A percentile compares a stretch with the other conserved stretches of the same genome.
Evolutionary conservation across 2,113 vertebrate genomes (phyloP).

Genomic region (Diphyllodes magnificus): DNA sequence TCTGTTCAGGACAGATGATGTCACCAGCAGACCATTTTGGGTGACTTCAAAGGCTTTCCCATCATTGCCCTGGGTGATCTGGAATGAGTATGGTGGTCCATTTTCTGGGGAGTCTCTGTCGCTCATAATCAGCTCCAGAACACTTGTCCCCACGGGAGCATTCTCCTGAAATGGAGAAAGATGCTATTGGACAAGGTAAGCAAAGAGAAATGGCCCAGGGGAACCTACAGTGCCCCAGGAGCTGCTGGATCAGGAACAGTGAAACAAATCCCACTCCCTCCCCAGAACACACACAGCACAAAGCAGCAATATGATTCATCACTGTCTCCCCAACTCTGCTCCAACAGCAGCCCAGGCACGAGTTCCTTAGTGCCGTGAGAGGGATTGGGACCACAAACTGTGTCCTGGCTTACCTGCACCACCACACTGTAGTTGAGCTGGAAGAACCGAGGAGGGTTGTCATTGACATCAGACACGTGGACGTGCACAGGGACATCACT

Average conservation of each 20-base stretch:
- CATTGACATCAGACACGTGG: constrained; percentile 86
- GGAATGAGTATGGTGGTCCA: constrained; percentile 87
- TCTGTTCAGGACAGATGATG: constrained; percentile 76
- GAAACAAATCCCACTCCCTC: background rate
- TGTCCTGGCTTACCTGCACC: constrained; percentile 79
- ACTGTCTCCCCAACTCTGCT: background rate
- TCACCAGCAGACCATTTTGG: constrained; percentile 86
- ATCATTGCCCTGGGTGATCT: constrained; percentile 84
- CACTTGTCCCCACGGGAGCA: constrained; percentile 77
- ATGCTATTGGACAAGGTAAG: background rate
- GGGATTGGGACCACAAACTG: background rate
- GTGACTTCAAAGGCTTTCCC: constrained; percentile 85
- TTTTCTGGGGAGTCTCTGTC: constrained; percentile 91
- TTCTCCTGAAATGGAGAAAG: constrained; percentile 78
- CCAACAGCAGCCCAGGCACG: background rate
- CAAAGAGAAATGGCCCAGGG: background rate
- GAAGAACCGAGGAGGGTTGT: constrained; percentile 91
- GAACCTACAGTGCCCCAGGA: background rate
- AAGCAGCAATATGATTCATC: background rate
- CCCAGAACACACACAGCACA: background rate
- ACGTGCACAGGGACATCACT: constrained; percentile 75
- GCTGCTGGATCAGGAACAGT: background rate
- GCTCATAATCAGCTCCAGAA: constrained; percentile 86
- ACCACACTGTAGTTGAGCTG: constrained; percentile 86
- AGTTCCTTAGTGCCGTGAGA: background rate